Base-by-base conservation (phyloP, 2,888 invertebrate species). In the Isoperla grammatica region DNA sequence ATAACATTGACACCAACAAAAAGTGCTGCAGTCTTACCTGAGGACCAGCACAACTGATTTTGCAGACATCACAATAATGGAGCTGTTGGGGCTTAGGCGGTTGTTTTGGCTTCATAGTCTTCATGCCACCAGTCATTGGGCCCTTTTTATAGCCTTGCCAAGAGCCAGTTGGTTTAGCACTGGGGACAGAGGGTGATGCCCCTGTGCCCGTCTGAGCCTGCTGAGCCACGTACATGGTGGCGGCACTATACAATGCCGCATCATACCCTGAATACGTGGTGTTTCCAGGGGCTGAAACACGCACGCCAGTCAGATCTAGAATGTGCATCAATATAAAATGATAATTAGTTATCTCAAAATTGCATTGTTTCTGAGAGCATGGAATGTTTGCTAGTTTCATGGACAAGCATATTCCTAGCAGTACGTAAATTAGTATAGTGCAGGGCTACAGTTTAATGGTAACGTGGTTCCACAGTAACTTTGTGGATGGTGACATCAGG, bases 41-140 rank as follows among this genome's bases (percentile, higher is more conserved):
- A 2, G 93, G 93, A 0, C 95, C 95, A 65, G 94, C 95, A 76
- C 95, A 97, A 71, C 95, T 96, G 71, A 98, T 97, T 77, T 98
- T 97, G 77, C 99, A 99, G 12, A 97, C 95, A 75, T 99, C 97
- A 74, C 98, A 99, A 77, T 97, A 99, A 76, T 96, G 96, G 65
- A 97, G 79, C 72, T 95, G 93, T 73, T 94, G 93, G 29, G 93
- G 90, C 70, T 93, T 91, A 15, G 93, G 92, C 59, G 92, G 89
- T 23, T 86, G 87, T 76, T 89, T 90, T 63, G 84, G 82, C 54
- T 86, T 79, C 72, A 85, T 83, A 70, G 80, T 78, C 72, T 83
- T 82, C 73, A 74, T 73, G 57, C 74, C 75, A 55, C 71, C 67
- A 69, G 76, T 64, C 57, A 67, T 59, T 49, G 68, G 57, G 20